Evolutionary conservation across 2,888 invertebrate genomes (phyloP), one percentile per base, ranked within the genome.

Genomic region (Sarcophaga variegata): DNA sequence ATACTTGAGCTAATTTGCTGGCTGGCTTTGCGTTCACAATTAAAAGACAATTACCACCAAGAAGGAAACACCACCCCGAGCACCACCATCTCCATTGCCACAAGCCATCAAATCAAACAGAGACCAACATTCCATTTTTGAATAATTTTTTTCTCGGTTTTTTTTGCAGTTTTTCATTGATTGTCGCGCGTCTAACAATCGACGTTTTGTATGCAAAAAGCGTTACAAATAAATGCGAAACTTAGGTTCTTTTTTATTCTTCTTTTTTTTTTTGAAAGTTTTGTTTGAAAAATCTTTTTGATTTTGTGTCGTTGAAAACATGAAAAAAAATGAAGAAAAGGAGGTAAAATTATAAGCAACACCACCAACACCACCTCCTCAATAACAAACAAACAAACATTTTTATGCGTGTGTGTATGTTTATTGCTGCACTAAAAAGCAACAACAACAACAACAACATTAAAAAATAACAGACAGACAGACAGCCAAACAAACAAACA

Each of bases 111-210:
- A 66, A 27, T 27, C 4, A 72, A 25, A 76, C 45, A 67, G 54
- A 71, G 17, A 81, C 79, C 87, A 87, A 84, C 87, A 87, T 87
- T 84, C 81, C 87, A 71, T 75, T 82, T 84, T 81, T 72, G 47
- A 62, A 4, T 54, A 4, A 20, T 54, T 54, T 14, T 14, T 54
- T 54, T 54, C 17, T 54, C 1, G 4, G 4, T 54, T 54, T 54
- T 49, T 0, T 54, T 49, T 0, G 37, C 37, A 37, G 37, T 37
- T 17, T 54, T 17, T 3, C 54, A 4, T 54, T 54, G 54, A 54
- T 54, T 37, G 37, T 37, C 37, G 8, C 37, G 2, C 37, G 37
- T 37, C 37, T 37, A 37, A 54, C 17, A 5, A 5, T 14, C 47
- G n/a, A 10, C 47, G 22, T 69, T 75, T 75, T 54, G 66, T n/a